Conservation (phyloP, 1,140 invertebrate genomes). For the Bombus affinis region DNA sequence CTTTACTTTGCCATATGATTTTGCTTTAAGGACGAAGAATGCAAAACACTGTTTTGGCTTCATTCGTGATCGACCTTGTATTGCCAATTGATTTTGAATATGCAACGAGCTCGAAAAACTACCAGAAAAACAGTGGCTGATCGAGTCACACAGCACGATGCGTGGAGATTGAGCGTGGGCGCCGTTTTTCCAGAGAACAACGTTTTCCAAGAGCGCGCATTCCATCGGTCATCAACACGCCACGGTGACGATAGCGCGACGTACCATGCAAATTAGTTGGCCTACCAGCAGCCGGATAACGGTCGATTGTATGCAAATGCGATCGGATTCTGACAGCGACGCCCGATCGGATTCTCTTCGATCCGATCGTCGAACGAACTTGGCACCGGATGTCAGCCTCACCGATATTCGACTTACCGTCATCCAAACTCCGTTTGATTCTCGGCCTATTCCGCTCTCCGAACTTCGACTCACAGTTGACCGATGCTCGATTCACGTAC, state of each 20-base stretch:
- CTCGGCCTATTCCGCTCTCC: background rate
- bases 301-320: conserved; percentile 67
- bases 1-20: background rate
- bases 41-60: background rate
- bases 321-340: conserved; percentile 59
- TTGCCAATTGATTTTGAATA: background rate
- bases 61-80: background rate
- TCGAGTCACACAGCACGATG: too few relatives aligned
- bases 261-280: conserved; percentile 61
- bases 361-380: conserved; percentile 18
- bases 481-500: background rate
- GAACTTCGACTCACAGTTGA: background rate
- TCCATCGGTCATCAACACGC: conserved; percentile 35
- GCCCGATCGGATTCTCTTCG: conserved; percentile 43
- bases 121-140: too few relatives aligned
- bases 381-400: conserved; percentile 51
- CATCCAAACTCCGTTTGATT: conserved; percentile 36
- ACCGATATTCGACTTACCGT: conserved; percentile 59
- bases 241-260: conserved; percentile 30
- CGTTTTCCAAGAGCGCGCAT: background rate
- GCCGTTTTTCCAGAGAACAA: background rate
- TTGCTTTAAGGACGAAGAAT: background rate
- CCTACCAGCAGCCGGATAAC: conserved; percentile 51
- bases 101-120: background rate
- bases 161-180: background rate